phyloP scores from a whole-genome alignment of 1,140 invertebrate species.

The Trypoxylus dichotomus region DNA sequence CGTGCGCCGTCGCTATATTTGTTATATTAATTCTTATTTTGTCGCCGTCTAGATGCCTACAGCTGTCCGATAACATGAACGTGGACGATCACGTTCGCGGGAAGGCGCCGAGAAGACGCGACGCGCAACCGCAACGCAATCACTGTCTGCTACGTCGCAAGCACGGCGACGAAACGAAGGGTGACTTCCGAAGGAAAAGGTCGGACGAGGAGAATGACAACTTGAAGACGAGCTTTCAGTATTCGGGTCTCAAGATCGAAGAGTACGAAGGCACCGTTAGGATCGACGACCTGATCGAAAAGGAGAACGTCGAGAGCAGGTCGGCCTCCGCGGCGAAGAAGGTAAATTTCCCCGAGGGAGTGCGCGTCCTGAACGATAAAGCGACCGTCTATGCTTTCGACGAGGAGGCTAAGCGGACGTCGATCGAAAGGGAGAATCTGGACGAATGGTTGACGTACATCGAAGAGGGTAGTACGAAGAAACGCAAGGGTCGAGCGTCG shows the following conservation, averaged over 20 bases:
- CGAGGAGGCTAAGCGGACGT: not conserved
- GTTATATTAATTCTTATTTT: too few relatives aligned
- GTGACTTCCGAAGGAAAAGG: conserved; percentile 2
- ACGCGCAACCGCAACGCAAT: not conserved
- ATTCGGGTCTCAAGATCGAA: not conserved
- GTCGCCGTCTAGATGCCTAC: not conserved
- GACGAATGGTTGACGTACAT: not conserved
- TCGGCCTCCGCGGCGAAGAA: not conserved
- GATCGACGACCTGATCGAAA: conserved; percentile 1
- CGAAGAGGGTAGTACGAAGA: not conserved
- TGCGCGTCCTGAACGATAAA: not conserved
- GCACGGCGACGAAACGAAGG: not conserved
- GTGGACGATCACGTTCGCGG: not conserved
- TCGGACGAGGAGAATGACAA: not conserved
- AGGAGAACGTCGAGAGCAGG: not conserved
- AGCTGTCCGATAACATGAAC: not conserved
- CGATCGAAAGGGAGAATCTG: not conserved
- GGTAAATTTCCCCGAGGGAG: not conserved
- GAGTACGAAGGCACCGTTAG: conserved; percentile 10
- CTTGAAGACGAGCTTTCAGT: not conserved
- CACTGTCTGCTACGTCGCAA: not conserved
- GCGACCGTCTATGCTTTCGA: not conserved
- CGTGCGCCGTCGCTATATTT: too few relatives aligned
- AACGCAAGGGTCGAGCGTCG: not conserved
- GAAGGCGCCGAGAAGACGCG: not conserved